Conservation (phyloP, 2,888 invertebrate species). For the Pemphredon lugubris region DNA sequence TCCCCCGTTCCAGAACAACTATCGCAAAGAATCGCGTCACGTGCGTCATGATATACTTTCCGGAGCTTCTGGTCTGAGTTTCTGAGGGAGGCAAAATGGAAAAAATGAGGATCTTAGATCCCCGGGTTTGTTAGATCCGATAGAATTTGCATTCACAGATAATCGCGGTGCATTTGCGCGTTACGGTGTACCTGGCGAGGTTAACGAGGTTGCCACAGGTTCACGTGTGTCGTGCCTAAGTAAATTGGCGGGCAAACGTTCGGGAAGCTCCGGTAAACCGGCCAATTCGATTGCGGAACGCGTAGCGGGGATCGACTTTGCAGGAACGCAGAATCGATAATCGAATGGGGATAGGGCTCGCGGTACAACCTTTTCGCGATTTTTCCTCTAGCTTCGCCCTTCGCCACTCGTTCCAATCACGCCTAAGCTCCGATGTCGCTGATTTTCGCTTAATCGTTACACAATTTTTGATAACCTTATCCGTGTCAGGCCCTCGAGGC, state of each 20-base stretch:
- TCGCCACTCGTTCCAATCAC: too few species aligned
- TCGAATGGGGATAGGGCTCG: constrained; percentile 17
- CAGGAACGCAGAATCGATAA: constrained; percentile 48
- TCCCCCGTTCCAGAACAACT: too few species aligned
- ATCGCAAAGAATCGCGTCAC: too few species aligned
- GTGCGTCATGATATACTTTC: too few species aligned
- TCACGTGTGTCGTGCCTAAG: constrained; percentile 63
- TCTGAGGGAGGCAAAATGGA: too few species aligned
- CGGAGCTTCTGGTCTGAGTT: too few species aligned
- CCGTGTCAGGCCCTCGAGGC: too few species aligned
- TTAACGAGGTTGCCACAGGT: constrained; percentile 61
- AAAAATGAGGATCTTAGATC: constrained; percentile 13
- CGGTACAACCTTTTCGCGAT: constrained; percentile 10
- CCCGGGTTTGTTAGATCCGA: too few species aligned
- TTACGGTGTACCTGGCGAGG: constrained; percentile 57
- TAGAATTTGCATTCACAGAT: constrained; percentile 43
- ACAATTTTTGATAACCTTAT: too few species aligned
- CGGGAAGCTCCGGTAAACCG: constrained; percentile 53
- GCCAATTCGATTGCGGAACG: constrained; percentile 58
- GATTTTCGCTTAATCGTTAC: not conserved
- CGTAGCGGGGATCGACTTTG: constrained; percentile 33
- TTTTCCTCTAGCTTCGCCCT: constrained; percentile 22
- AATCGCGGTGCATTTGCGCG: constrained; percentile 59
- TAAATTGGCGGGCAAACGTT: constrained; percentile 63
- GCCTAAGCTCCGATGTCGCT: not conserved